A percentile compares a stretch with the other conserved stretches of the same genome.
These are phyloP conservation scores for Podarcis lilfordi DNA, from an alignment of 2,797 vertebrate species.

Conservation along the genomic window DNA sequence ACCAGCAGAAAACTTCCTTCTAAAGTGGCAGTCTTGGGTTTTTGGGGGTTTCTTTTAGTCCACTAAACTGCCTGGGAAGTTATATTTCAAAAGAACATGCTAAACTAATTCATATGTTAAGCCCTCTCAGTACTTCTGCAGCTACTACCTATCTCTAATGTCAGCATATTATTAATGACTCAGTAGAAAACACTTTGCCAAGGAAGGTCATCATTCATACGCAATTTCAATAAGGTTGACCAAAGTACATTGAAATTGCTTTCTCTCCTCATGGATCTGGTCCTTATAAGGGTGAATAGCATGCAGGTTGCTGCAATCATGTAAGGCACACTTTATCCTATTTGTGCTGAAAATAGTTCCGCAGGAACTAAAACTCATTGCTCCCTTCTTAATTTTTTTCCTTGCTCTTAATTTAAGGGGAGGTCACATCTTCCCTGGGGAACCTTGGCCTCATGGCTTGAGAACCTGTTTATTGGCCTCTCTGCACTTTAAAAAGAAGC, in stretches of 20 bases:
- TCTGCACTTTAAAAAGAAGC: conserved; percentile 18
- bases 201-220: conserved; percentile 11
- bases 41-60: background rate
- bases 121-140: background rate
- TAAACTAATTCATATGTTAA: background rate
- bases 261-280: conserved; percentile 6
- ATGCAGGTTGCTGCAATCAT: background rate
- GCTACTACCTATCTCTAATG: background rate
- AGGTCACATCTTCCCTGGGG: conserved; percentile 16
- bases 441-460: background rate
- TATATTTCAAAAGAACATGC: background rate
- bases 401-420: conserved; percentile 10
- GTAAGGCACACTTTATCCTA: background rate
- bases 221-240: conserved; percentile 6
- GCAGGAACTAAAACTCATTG: background rate
- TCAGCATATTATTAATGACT: conserved; percentile 27
- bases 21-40: background rate
- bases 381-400: conserved; percentile 3
- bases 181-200: conserved; percentile 8
- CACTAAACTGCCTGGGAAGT: background rate
- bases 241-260: conserved; percentile 8
- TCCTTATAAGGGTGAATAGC: background rate
- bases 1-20: background rate
- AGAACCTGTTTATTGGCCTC: conserved; percentile 18
- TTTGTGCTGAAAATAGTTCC: background rate